These are phyloP conservation scores for Phthorimaea operculella DNA, from an alignment of 1,140 invertebrate species.

Conservation along the genomic window DNA sequence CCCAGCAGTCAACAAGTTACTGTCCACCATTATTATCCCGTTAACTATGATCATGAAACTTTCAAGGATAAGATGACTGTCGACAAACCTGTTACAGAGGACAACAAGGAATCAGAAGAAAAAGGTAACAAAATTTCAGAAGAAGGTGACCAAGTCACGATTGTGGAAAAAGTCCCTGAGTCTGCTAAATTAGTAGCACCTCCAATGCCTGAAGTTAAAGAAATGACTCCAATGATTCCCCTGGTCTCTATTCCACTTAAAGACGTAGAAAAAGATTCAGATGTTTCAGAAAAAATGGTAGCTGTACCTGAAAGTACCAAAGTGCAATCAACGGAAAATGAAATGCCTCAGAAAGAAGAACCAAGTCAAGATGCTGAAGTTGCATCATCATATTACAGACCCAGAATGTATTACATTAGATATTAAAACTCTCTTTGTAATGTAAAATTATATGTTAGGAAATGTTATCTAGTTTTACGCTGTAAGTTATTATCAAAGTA, in stretches of 20 bases:
- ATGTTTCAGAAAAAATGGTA: constrained; percentile 9
- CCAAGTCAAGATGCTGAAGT: constrained; percentile 37
- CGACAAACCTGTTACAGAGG: constrained; percentile 8
- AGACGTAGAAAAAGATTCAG: constrained; percentile 20
- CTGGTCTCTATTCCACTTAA: background rate
- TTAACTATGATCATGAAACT: constrained; percentile 33
- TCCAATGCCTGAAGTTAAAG: too few species aligned
- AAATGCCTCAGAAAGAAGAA: constrained; percentile 23
- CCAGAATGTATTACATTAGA: constrained; percentile 48
- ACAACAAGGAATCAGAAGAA: background rate
- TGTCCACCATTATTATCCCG: constrained; percentile 53
- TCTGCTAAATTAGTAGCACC: too few species aligned
- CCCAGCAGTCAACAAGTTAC: constrained; percentile 44
- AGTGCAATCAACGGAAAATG: background rate
- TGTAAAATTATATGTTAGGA: too few species aligned
- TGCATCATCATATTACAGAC: constrained; percentile 52
- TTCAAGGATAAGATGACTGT: constrained; percentile 9
- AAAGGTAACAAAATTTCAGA: constrained; percentile 14
- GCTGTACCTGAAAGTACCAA: background rate
- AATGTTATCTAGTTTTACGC: too few species aligned
- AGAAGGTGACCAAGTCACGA: constrained; percentile 11
- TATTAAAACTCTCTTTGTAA: constrained; percentile 11
- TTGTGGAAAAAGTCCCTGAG: background rate
- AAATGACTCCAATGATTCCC: too few species aligned
- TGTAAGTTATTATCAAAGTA: too few species aligned